Evolutionary conservation across 1,140 invertebrate species (phyloP), one percentile per base, ranked within the genome.

Genomic region (Bombus affinis): DNA sequence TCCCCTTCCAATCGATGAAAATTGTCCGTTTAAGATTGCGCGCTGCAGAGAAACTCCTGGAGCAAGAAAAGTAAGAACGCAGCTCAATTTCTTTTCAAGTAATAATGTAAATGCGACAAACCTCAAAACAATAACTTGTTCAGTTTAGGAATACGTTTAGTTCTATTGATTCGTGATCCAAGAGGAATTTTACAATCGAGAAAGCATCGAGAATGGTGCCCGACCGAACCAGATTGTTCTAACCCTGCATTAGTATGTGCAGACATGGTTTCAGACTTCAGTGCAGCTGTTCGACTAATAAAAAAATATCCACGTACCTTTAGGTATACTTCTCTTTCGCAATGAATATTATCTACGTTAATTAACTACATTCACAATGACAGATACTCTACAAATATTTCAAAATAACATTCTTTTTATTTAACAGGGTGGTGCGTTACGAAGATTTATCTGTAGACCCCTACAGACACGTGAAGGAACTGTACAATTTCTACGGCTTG

Each of bases 1-100:
- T 98, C 93, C 98, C 98, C 42, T 98, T 98, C 93, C 98, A 98
- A 91, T 97, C 97, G 76, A 97, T 98, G 97, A 98, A 98, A 95
- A 96, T 98, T 75, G 98, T 98, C 3, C 95, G 98, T 76, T 93
- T 98, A 77, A 96, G 98, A 87, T 95, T 98, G 87, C 95, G 96
- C 57, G 96, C 97, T 9, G 96, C 97, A 47, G 96, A 97, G 89
- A 95, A 96, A 76, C 94, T 98, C 65, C 95, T 98, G 42, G 95
- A 97, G 83, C 97, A 98, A 93, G 95, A 97, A 94, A 95, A 96
- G 97, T 98, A 94, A 96, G 96, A 95, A 74, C 73, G 59, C 86
- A 84, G 28, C 22, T 62, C 65, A 32, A 66, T 76, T n/a, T 62
- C 28, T 73, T 37, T 57, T 77, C 44, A n/a, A 22, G 28, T 73